phyloP scores from a whole-genome alignment of 2,113 vertebrate genomes.

The Sphaerodactylus townsendi region DNA sequence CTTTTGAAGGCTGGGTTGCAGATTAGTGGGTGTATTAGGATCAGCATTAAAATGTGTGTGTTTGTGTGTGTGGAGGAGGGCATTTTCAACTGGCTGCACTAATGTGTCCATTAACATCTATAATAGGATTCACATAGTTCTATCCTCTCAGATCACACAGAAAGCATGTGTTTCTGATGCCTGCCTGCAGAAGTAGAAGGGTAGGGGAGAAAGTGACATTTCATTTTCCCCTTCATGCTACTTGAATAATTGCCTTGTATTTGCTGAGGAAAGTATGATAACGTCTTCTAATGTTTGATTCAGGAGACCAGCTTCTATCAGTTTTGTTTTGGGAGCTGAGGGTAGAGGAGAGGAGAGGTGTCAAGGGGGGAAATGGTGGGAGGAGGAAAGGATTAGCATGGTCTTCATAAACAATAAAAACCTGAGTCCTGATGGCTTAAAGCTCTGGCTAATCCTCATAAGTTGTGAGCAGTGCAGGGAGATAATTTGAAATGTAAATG shows the following conservation, averaged over 20 bases:
- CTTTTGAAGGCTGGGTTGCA: background rate
- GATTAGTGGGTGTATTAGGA: background rate
- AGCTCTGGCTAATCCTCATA: conserved; percentile 66
- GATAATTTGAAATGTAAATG: conserved; percentile 82
- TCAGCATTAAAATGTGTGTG: conserved; percentile 3
- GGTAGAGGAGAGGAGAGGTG: background rate
- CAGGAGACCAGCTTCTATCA: conserved; percentile 8
- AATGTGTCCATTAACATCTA: conserved; percentile 48
- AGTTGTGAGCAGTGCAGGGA: conserved; percentile 60
- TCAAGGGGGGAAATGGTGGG: background rate
- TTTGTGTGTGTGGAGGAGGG: background rate
- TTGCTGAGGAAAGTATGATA: conserved; percentile 44
- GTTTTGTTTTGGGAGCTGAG: conserved; percentile 16
- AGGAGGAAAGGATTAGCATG: conserved; percentile 53
- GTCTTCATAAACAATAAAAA: conserved; percentile 61
- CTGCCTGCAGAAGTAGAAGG: conserved; percentile 9
- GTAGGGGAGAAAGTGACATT: conserved; percentile 42
- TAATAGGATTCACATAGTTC: conserved; percentile 40
- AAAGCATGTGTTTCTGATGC: conserved; percentile 25
- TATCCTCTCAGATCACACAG: conserved; percentile 28
- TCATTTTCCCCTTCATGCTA: conserved; percentile 18
- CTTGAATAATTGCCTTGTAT: conserved; percentile 33
- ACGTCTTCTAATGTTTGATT: conserved; percentile 37
- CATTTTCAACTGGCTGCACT: background rate
- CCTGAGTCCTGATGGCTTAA: conserved; percentile 58